Conservation (phyloP, 2,888 invertebrate species). For the Sthenelais limicola region DNA sequence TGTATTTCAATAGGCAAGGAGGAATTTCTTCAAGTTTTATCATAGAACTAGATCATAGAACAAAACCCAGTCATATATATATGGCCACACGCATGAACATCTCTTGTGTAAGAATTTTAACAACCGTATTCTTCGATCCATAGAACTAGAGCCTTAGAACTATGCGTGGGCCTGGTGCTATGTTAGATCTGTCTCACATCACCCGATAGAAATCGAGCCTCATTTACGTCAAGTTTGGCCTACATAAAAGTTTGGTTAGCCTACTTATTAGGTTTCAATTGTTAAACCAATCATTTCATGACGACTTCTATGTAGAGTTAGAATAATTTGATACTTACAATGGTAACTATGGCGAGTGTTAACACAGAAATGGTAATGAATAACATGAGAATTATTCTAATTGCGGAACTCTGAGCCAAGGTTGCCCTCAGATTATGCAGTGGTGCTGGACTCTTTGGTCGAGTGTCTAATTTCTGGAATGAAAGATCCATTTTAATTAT, state of each 20-base stretch:
- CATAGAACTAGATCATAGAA: no score
- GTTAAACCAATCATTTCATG: not conserved
- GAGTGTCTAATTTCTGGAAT: constrained; percentile 6
- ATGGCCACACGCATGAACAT: no score
- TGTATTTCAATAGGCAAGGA: no score
- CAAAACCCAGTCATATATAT: no score
- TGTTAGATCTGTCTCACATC: no score
- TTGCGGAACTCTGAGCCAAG: not conserved
- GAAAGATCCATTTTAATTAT: no score
- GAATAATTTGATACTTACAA: constrained; percentile 33
- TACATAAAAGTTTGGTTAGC: not conserved
- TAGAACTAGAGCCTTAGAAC: no score
- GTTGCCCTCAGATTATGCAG: constrained; percentile 3
- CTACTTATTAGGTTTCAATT: no score
- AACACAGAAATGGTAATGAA: constrained; percentile 7
- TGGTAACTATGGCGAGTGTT: constrained; percentile 17
- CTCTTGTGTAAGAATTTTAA: no score
- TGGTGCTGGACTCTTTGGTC: constrained; percentile 8
- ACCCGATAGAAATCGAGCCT: not conserved
- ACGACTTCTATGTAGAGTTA: not conserved
- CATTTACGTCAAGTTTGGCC: not conserved
- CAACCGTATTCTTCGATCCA: no score
- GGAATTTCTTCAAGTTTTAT: no score
- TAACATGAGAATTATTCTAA: constrained; percentile 19
- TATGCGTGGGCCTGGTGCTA: no score